Percentiles rank a stretch among this genome's conserved stretches.
phyloP scores from a whole-genome alignment of 2,113 vertebrate genomes.

The Lycaon pictus region DNA sequence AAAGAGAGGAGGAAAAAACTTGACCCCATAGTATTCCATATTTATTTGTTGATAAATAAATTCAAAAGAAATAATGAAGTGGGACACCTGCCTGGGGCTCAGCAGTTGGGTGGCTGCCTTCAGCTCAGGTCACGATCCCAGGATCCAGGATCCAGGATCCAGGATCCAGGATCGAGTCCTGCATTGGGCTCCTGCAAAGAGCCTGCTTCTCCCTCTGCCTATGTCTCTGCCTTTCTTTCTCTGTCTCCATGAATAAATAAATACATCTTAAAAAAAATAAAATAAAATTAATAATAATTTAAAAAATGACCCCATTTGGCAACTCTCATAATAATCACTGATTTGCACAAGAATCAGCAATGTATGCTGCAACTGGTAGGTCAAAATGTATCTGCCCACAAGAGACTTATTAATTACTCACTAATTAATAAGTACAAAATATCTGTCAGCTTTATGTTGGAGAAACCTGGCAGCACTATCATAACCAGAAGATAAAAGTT shows the following conservation, averaged over 20 bases:
- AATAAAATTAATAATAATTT: background rate
- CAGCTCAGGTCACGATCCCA: too few relatives aligned
- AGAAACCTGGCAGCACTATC: background rate
- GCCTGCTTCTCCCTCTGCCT: too few relatives aligned
- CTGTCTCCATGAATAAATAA: too few relatives aligned
- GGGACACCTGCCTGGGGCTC: too few relatives aligned
- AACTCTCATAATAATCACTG: background rate
- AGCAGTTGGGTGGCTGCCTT: too few relatives aligned
- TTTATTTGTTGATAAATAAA: background rate
- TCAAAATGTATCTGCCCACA: background rate
- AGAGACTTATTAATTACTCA: conserved; percentile 8
- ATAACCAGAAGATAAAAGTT: background rate
- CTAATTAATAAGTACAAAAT: background rate
- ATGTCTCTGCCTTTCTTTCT: too few relatives aligned
- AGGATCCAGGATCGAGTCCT: too few relatives aligned
- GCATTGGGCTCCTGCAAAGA: too few relatives aligned
- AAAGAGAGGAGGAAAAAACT: background rate
- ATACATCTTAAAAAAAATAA: too few relatives aligned
- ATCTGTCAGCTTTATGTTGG: background rate
- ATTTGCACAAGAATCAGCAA: conserved; percentile 30
- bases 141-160: too few relatives aligned
- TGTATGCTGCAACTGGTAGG: background rate
- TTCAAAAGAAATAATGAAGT: conserved; percentile 6
- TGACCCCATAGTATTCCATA: background rate
- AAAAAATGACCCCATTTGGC: background rate